These are phyloP conservation scores for Vimba vimba DNA, from an alignment of 2,113 vertebrate genomes.

Conservation along the genomic window DNA sequence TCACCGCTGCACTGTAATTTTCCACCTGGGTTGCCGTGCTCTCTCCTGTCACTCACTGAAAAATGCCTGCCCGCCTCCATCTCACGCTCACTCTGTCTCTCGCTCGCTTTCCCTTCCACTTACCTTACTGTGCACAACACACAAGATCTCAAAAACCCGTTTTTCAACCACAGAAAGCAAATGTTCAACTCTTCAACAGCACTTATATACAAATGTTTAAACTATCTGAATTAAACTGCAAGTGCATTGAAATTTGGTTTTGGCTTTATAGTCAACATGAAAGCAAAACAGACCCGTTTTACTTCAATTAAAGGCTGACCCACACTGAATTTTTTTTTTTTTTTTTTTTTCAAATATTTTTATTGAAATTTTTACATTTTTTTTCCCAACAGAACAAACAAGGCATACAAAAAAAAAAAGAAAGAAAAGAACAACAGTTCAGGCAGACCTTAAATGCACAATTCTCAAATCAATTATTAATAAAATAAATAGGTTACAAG, in stretches of 20 bases:
- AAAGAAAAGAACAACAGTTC: too few relatives aligned
- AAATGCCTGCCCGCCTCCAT: slow-evolving; percentile 58
- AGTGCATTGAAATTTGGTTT: not conserved
- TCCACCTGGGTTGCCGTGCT: slow-evolving; percentile 70
- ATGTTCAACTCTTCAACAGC: not conserved
- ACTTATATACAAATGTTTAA: not conserved
- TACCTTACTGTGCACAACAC: slow-evolving; percentile 6
- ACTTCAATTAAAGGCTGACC: too few relatives aligned
- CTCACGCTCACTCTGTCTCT: slow-evolving; percentile 36
- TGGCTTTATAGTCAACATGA: not conserved
- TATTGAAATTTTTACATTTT: too few relatives aligned
- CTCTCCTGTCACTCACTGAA: slow-evolving; percentile 63
- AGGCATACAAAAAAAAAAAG: too few relatives aligned
- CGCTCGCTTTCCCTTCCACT: slow-evolving; percentile 2
- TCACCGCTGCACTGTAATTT: slow-evolving; percentile 70
- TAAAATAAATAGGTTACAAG: too few relatives aligned
- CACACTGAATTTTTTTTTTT: too few relatives aligned
- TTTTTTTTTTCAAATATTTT: too few relatives aligned
- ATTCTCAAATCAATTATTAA: too few relatives aligned
- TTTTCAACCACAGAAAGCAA: slow-evolving; percentile 15
- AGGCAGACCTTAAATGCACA: too few relatives aligned
- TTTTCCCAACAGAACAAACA: too few relatives aligned
- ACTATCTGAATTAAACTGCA: not conserved
- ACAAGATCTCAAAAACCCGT: not conserved
- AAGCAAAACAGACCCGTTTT: too few relatives aligned